Conservation (phyloP, 1,140 invertebrate genomes). For the Drosophila kanapiae region DNA sequence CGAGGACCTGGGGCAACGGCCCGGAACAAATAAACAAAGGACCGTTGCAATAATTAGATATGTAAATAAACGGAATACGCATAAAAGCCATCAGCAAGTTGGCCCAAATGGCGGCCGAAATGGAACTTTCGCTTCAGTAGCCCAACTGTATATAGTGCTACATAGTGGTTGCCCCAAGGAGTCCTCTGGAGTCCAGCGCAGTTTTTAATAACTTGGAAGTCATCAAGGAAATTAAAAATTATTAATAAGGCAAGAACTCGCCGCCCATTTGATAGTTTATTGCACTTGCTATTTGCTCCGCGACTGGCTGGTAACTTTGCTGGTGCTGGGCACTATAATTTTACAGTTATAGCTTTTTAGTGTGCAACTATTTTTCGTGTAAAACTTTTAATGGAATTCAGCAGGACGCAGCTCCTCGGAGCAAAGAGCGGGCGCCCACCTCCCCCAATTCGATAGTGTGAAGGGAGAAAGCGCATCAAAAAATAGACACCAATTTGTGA, state of each 20-base stretch:
- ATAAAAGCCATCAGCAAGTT: slow-evolving; percentile 59
- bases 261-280: slow-evolving; percentile 76
- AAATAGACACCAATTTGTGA: slow-evolving; percentile 75
- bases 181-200: slow-evolving; percentile 27
- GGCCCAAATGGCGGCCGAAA: slow-evolving; percentile 28
- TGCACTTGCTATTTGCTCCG: slow-evolving; percentile 31
- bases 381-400: slow-evolving; percentile 84
- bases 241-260: slow-evolving; percentile 78
- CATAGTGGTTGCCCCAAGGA: slow-evolving; percentile 6
- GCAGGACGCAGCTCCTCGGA: slow-evolving; percentile 46
- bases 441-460: slow-evolving; percentile 56
- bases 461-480: slow-evolving; percentile 61
- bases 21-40: slow-evolving; percentile 37
- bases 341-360: slow-evolving; percentile 82
- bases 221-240: slow-evolving; percentile 84
- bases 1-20: slow-evolving; percentile 1
- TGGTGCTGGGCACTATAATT: slow-evolving; percentile 72
- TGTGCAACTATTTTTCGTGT: slow-evolving; percentile 83
- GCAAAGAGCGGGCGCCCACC: slow-evolving; percentile 13
- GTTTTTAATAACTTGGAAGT: slow-evolving; percentile 78
- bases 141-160: slow-evolving; percentile 16
- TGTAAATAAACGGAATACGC: slow-evolving; percentile 57
- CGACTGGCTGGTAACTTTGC: slow-evolving; percentile 55
- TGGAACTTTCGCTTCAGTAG: slow-evolving; percentile 31
- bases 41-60: slow-evolving; percentile 54